Evolutionary conservation across 2,888 invertebrate species (phyloP).

Genomic region (Amphipoea oculea): DNA sequence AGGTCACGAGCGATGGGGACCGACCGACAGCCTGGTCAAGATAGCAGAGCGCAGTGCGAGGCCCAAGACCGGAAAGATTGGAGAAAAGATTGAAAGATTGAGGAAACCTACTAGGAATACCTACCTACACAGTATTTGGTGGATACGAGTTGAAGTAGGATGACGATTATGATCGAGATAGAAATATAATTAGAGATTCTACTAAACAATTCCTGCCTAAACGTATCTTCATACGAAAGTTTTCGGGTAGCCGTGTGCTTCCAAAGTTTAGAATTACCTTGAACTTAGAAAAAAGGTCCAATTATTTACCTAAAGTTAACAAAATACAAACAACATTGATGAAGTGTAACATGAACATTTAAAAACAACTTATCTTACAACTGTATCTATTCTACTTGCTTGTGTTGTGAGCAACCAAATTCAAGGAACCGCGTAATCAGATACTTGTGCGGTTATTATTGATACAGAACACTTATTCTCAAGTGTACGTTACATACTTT

Average conservation of each 20-base stretch:
- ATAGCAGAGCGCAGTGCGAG: not conserved
- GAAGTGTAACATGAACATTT: constrained; percentile 23
- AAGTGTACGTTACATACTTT: constrained; percentile 60
- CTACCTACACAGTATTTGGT: not conserved
- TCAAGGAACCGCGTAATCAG: constrained; percentile 68
- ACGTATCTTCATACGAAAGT: not conserved
- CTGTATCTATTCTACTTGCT: constrained; percentile 14
- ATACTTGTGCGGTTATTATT: constrained; percentile 67
- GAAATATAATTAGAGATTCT: not conserved
- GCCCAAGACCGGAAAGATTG: not conserved
- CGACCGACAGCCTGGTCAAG: not conserved
- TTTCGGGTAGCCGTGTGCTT: not conserved
- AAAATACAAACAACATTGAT: constrained; percentile 4
- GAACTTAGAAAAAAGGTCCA: not conserved
- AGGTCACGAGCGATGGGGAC: not conserved
- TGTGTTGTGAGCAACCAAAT: constrained; percentile 59
- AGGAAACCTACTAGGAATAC: not conserved
- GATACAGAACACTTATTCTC: constrained; percentile 67
- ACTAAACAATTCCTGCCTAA: not conserved
- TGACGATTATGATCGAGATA: not conserved
- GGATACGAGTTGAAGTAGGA: not conserved
- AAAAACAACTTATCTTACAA: constrained; percentile 30
- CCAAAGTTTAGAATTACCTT: not conserved
- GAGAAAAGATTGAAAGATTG: not conserved
- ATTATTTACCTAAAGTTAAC: not conserved